These are phyloP conservation scores for Eristalis tenax DNA, from an alignment of 2,888 invertebrate genomes.

Conservation along the genomic window DNA sequence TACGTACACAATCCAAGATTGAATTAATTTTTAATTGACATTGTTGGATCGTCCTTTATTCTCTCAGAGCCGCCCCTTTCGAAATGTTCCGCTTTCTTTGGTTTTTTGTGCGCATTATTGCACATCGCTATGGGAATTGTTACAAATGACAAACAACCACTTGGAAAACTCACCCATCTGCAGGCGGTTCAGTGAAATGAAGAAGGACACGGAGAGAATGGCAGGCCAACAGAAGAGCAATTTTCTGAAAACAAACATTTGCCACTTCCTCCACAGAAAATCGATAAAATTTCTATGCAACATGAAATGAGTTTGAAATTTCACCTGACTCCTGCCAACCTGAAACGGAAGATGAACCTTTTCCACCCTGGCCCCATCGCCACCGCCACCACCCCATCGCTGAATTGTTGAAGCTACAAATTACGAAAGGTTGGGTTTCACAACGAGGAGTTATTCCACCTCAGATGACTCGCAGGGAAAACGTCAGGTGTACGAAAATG, in stretches of 20 bases:
- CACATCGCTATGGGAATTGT: constrained; percentile 5
- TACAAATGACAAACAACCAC: constrained; percentile 13
- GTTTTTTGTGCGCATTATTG: neutral
- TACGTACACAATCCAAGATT: neutral
- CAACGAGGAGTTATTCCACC: constrained; percentile 61
- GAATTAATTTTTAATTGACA: constrained; percentile 44
- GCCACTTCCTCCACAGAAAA: constrained; percentile 26
- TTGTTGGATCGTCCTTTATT: constrained; percentile 20
- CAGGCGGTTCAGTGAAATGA: neutral
- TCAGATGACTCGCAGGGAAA: constrained; percentile 61
- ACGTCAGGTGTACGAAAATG: constrained; percentile 52
- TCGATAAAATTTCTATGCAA: constrained; percentile 64
- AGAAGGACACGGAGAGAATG: neutral
- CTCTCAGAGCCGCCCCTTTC: neutral
- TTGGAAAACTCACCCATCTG: neutral
- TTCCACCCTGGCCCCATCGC: neutral
- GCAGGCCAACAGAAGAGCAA: neutral
- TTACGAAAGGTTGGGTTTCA: constrained; percentile 67
- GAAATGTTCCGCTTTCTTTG: neutral
- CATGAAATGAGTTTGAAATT: constrained; percentile 63
- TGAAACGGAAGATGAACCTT: constrained; percentile 63
- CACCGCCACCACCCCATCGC: neutral
- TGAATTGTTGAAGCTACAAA: constrained; percentile 21
- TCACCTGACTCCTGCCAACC: constrained; percentile 55
- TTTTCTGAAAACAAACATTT: constrained; percentile 43